Percentiles rank a stretch among this genome's conserved stretches.
Evolutionary conservation across 1,140 invertebrate species (phyloP).

Genomic region (Drosophila nasuta): DNA sequence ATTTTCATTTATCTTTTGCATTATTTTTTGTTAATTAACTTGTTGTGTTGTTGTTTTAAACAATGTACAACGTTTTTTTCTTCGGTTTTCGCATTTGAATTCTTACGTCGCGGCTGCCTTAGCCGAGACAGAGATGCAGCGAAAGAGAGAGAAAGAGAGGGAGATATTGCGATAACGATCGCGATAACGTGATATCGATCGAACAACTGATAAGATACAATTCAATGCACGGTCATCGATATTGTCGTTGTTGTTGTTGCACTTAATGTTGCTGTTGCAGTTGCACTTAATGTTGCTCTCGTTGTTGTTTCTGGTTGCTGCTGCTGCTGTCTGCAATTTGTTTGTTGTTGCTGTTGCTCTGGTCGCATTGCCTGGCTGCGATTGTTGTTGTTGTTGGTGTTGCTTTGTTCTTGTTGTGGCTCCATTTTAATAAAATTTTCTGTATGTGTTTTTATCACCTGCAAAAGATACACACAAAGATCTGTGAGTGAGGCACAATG

Average conservation of each 20-base stretch:
- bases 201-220: not conserved
- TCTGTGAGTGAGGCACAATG: conserved; percentile 35
- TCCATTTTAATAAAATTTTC: conserved; percentile 43
- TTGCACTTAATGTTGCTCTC: conserved; percentile 14
- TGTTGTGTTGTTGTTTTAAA: conserved; percentile 44
- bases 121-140: conserved; percentile 1
- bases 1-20: conserved; percentile 46
- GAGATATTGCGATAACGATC: conserved; percentile 14
- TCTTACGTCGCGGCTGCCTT: conserved; percentile 18
- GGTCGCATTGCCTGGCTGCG: conserved; percentile 30
- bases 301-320: conserved; percentile 24
- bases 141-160: not conserved
- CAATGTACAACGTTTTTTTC: conserved; percentile 53
- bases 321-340: conserved; percentile 19
- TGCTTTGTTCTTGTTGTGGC: conserved; percentile 37
- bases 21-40: conserved; percentile 50
- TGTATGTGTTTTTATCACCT: conserved; percentile 33
- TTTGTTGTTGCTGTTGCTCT: conserved; percentile 30
- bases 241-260: conserved; percentile 25
- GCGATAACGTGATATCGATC: not conserved
- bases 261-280: conserved; percentile 19
- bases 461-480: conserved; percentile 60
- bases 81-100: conserved; percentile 62
- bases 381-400: conserved; percentile 31
- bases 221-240: conserved; percentile 37